These are phyloP conservation scores for Eulemur macaco DNA, from an alignment of 2,113 vertebrate genomes.

Conservation along the genomic window DNA sequence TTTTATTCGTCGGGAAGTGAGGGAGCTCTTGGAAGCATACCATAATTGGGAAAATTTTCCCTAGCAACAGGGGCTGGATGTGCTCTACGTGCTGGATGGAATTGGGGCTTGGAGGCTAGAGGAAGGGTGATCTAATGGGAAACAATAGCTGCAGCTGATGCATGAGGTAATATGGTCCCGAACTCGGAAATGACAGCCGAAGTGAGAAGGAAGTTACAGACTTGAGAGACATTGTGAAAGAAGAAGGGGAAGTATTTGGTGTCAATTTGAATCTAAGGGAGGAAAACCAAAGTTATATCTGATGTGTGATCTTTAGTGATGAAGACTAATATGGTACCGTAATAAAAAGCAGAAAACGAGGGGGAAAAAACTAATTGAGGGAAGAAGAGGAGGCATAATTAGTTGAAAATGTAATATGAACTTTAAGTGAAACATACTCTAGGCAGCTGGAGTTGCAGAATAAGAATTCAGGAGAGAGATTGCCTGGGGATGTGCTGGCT, in stretches of 20 bases:
- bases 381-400: neutral
- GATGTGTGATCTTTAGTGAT: neutral
- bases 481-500: neutral
- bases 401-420: neutral
- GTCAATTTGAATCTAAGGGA: neutral
- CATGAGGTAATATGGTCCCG: neutral
- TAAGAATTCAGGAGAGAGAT: neutral
- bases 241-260: neutral
- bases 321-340: neutral
- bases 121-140: neutral
- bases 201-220: neutral
- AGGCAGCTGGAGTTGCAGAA: neutral
- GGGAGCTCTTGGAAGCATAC: neutral
- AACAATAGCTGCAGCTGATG: neutral
- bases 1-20: neutral
- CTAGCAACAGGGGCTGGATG: neutral
- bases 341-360: neutral
- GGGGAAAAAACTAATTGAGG: neutral
- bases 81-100: neutral
- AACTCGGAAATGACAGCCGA: neutral
- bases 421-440: neutral
- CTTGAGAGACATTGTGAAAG: neutral
- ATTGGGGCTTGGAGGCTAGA: neutral
- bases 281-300: neutral
- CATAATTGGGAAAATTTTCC: neutral